Conservation (phyloP, 2,113 vertebrate genomes). For the Podarcis muralis region DNA sequence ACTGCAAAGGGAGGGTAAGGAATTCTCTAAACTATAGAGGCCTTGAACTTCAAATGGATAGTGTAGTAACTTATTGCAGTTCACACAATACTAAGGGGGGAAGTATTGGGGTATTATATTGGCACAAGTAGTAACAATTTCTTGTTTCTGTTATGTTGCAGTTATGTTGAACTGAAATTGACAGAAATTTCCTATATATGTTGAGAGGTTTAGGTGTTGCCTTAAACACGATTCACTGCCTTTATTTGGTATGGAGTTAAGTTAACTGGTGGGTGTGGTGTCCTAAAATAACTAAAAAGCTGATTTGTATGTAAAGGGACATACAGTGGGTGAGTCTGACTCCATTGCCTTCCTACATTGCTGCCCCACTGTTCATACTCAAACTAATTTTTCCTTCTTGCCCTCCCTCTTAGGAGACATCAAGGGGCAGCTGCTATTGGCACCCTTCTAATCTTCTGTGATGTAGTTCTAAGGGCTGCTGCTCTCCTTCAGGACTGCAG, state of each 20-base stretch:
- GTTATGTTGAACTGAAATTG: background rate
- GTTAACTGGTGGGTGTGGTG: background rate
- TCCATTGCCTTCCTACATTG: background rate
- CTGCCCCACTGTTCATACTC: background rate
- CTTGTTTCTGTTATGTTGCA: background rate
- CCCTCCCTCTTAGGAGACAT: background rate
- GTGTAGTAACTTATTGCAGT: fast-evolving
- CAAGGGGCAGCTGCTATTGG: background rate
- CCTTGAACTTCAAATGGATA: background rate
- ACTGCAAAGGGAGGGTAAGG: background rate
- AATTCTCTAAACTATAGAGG: background rate
- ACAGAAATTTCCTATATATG: background rate
- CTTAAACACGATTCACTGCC: background rate
- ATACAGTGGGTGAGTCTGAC: background rate
- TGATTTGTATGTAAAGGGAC: conserved; percentile 17
- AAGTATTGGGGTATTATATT: background rate
- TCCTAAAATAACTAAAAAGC: conserved; percentile 9
- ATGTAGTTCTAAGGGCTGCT: background rate
- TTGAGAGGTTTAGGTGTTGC: background rate
- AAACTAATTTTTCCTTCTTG: background rate
- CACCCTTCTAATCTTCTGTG: background rate
- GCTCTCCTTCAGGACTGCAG: background rate
- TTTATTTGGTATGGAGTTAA: background rate
- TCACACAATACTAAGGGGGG: background rate
- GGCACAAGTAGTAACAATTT: background rate